Conservation (phyloP, 2,797 vertebrate species). For the Eurystomus glaucurus region DNA sequence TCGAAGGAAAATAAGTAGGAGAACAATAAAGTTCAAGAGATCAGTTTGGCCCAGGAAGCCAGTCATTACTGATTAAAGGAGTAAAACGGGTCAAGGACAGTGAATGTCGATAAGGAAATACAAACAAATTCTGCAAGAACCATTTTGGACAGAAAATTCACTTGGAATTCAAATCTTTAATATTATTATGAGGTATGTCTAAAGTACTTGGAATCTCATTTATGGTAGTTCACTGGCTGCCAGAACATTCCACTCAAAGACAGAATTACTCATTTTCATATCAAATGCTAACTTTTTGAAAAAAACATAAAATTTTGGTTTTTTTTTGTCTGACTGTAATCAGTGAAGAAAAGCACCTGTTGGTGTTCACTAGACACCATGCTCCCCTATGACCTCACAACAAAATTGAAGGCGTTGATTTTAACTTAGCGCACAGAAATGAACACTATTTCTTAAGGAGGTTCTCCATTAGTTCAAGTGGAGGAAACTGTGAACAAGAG, state of each 20-base stretch:
- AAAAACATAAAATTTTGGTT: neutral
- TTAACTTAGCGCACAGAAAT: neutral
- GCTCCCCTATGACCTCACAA: neutral
- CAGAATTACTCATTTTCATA: neutral
- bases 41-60: neutral
- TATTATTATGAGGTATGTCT: neutral
- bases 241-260: neutral
- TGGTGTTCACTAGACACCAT: neutral
- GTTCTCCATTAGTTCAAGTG: neutral
- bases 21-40: neutral
- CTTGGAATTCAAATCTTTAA: neutral
- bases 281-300: neutral
- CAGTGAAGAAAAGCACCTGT: neutral
- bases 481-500: neutral
- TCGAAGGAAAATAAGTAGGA: neutral
- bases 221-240: neutral
- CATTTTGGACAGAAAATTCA: neutral
- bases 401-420: neutral
- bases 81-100: neutral
- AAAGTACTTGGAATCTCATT: neutral
- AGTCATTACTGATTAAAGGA: neutral
- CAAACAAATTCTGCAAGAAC: neutral
- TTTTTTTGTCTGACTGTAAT: neutral
- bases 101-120: neutral
- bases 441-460: rapidly evolving